phyloP scores from a whole-genome alignment of 2,888 invertebrate genomes.

The Thymelicus acteon region DNA sequence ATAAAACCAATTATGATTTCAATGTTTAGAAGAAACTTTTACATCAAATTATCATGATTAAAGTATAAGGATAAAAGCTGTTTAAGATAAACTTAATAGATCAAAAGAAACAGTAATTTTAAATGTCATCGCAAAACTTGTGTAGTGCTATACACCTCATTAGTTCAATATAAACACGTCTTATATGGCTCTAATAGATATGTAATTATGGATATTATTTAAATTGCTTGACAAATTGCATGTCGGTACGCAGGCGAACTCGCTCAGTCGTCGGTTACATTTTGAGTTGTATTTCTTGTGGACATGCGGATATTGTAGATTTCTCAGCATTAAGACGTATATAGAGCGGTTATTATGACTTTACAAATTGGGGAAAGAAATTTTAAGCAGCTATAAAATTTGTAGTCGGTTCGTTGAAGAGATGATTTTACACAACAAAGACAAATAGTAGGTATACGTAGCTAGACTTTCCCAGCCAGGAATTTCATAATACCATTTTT shows the following conservation, averaged over 20 bases:
- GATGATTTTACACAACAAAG: no score
- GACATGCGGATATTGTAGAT: constrained; percentile 55
- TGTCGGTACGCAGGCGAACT: constrained; percentile 73
- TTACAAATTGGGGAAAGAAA: no score
- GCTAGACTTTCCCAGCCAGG: no score
- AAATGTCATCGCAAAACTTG: constrained; percentile 17
- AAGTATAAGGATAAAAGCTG: background rate
- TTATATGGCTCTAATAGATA: constrained; percentile 80
- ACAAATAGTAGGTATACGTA: no score
- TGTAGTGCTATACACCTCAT: constrained; percentile 58
- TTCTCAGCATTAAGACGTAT: constrained; percentile 1
- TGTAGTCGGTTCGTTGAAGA: no score
- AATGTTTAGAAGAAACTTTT: no score
- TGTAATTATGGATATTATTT: constrained; percentile 83
- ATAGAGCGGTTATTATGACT: constrained; percentile 14
- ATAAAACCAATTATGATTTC: no score
- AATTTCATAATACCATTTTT: no score
- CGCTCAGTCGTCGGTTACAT: constrained; percentile 77
- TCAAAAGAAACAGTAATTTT: constrained; percentile 3
- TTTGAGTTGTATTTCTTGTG: constrained; percentile 75
- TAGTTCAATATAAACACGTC: constrained; percentile 80
- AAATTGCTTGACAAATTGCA: constrained; percentile 83
- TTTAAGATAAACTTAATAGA: background rate
- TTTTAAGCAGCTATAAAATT: no score
- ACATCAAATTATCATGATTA: no score